Conservation (phyloP, 2,888 invertebrate species). For the Ceramica pisi region DNA sequence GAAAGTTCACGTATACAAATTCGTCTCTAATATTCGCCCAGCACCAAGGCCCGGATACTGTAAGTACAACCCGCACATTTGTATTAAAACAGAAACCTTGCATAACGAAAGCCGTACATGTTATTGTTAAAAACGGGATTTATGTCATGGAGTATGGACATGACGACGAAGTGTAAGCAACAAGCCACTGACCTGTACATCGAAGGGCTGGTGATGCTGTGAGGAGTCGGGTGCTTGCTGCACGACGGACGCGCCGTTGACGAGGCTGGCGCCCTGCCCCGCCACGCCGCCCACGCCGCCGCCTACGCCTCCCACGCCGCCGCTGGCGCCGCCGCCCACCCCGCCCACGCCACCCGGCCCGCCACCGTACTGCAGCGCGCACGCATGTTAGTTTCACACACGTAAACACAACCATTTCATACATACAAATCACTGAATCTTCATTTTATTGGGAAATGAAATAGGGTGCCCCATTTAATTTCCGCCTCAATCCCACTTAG, state of each 20-base stretch:
- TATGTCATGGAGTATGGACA: no score
- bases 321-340: conserved; percentile 65
- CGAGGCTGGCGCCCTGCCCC: conserved; percentile 78
- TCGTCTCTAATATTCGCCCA: no score
- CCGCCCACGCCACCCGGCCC: conserved; percentile 69
- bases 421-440: background rate
- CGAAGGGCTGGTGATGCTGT: conserved; percentile 94
- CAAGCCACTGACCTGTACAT: conserved; percentile 93
- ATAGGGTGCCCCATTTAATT: no score
- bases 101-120: background rate
- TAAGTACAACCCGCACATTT: no score
- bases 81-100: no score
- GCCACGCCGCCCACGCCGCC: conserved; percentile 77
- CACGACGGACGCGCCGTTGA: conserved; percentile 88
- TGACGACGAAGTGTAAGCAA: background rate
- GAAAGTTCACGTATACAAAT: no score
- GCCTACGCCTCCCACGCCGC: conserved; percentile 71
- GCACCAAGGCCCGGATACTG: no score
- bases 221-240: conserved; percentile 88
- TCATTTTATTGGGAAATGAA: background rate
- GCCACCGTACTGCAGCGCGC: conserved; percentile 68
- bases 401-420: background rate
- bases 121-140: background rate
- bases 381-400: background rate
- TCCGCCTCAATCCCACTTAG: no score